These are phyloP conservation scores for Parelbella ahira DNA, from an alignment of 2,888 invertebrate genomes.

Conservation along the genomic window DNA sequence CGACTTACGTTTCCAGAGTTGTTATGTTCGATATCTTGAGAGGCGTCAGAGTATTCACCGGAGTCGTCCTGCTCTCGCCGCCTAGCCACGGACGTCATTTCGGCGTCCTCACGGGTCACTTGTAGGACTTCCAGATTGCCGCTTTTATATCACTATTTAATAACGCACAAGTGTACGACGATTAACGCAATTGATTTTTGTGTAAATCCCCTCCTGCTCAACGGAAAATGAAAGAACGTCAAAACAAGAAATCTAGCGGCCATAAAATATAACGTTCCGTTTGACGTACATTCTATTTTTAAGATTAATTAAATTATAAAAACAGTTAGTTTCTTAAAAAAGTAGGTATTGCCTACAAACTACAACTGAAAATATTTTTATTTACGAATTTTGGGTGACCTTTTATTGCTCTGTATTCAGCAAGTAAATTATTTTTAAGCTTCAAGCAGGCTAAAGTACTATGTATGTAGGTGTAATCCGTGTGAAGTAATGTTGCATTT, in stretches of 20 bases:
- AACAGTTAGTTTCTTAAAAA: no score
- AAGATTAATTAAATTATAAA: neutral
- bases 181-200: slow-evolving; percentile 46
- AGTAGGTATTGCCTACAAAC: no score
- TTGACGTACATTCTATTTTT: no score
- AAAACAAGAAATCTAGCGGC: slow-evolving; percentile 70
- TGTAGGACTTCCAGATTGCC: slow-evolving; percentile 72
- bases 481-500: no score
- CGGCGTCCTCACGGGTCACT: slow-evolving; percentile 65
- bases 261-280: slow-evolving; percentile 58
- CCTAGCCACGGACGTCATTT: slow-evolving; percentile 72
- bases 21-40: slow-evolving; percentile 69
- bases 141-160: slow-evolving; percentile 42
- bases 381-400: no score
- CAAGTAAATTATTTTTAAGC: no score
- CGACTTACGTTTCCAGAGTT: slow-evolving; percentile 71
- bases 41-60: slow-evolving; percentile 73
- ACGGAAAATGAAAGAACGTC: slow-evolving; percentile 66
- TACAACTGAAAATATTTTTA: no score
- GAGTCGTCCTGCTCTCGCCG: slow-evolving; percentile 68
- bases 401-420: no score
- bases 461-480: no score
- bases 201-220: slow-evolving; percentile 56
- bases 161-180: slow-evolving; percentile 41
- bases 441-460: no score